These are phyloP conservation scores for Scotopteryx bipunctaria DNA, from an alignment of 2,888 invertebrate genomes.

Conservation along the genomic window DNA sequence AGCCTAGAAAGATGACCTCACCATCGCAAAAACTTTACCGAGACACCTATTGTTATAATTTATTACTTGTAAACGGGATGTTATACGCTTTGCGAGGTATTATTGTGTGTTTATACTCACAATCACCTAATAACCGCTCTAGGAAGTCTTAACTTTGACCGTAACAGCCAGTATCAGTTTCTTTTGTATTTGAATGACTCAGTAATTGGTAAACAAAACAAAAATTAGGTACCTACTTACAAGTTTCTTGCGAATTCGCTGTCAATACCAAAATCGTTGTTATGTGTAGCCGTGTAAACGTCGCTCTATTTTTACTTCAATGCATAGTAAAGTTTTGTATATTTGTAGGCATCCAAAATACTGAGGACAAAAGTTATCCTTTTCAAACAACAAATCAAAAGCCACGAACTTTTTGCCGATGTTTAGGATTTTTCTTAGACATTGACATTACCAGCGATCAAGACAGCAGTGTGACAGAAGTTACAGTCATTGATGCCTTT, in stretches of 20 bases:
- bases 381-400: no score
- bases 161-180: slow-evolving; percentile 13
- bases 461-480: no score
- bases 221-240: slow-evolving; percentile 32
- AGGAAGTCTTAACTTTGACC: slow-evolving; percentile 8
- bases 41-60: no score
- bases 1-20: slow-evolving; percentile 28
- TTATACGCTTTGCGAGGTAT: background rate
- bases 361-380: no score
- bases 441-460: no score
- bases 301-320: background rate
- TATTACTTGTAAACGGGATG: background rate
- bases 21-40: background rate
- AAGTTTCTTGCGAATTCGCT: background rate
- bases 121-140: slow-evolving; percentile 1
- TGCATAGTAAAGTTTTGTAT: no score
- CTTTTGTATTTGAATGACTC: slow-evolving; percentile 18
- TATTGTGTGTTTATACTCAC: background rate
- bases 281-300: background rate
- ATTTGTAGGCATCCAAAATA: no score
- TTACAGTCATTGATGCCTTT: no score
- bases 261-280: background rate
- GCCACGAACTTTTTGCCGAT: no score
- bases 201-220: slow-evolving; percentile 20
- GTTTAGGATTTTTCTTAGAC: no score